Evolutionary conservation across 2,797 vertebrate genomes (phyloP).

Genomic region (Macropus fuliginosus): DNA sequence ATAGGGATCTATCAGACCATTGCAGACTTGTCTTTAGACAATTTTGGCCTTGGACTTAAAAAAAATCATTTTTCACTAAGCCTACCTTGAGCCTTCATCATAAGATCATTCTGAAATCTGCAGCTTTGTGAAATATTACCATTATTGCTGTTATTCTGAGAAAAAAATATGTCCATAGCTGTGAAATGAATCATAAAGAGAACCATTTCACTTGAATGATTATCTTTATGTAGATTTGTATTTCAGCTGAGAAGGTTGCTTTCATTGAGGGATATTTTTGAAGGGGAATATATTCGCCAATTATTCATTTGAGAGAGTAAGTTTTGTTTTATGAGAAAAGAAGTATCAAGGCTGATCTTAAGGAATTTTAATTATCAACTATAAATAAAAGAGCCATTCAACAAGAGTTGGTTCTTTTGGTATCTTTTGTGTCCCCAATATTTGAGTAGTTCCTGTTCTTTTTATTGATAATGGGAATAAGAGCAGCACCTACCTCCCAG

Average conservation of each 20-base stretch:
- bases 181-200: not conserved
- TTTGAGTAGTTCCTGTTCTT: not conserved
- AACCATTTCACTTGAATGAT: not conserved
- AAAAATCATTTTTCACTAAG: not conserved
- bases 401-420: not conserved
- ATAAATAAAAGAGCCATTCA: not conserved
- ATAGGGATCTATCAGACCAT: slow-evolving; percentile 43
- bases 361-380: not conserved
- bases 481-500: not conserved
- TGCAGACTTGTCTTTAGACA: slow-evolving; percentile 33
- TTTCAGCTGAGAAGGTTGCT: not conserved
- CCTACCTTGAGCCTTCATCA: not conserved
- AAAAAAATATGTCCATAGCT: not conserved
- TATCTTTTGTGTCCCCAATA: not conserved
- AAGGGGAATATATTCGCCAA: not conserved
- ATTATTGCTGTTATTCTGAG: not conserved
- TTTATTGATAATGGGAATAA: not conserved
- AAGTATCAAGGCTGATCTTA: not conserved
- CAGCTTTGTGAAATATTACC: not conserved
- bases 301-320: not conserved
- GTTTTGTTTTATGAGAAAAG: not conserved
- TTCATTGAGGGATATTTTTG: not conserved
- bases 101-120: not conserved
- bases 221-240: not conserved
- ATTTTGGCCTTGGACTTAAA: slow-evolving; percentile 21